Conservation (phyloP, 2,113 vertebrate species). For the Poicephalus gulielmi region DNA sequence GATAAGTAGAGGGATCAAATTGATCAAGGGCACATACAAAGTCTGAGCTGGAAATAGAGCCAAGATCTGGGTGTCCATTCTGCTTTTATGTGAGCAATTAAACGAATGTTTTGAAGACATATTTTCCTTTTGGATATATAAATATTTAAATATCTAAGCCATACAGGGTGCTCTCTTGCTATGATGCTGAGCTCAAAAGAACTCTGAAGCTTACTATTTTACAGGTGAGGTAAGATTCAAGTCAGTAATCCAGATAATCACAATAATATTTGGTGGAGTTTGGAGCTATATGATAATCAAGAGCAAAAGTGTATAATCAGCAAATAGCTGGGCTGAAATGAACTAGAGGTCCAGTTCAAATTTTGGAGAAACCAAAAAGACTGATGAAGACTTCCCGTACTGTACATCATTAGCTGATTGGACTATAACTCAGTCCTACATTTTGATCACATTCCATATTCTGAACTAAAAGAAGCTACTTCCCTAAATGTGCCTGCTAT, state of each 20-base stretch:
- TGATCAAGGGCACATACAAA: slow-evolving; percentile 52
- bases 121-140: neutral
- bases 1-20: neutral
- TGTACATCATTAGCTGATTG: neutral
- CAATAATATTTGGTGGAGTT: neutral
- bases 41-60: neutral
- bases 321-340: neutral
- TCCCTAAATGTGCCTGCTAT: neutral
- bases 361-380: neutral
- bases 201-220: neutral
- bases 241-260: neutral
- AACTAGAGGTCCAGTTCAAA: neutral
- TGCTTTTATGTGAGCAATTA: neutral
- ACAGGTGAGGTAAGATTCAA: neutral
- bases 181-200: neutral
- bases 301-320: neutral
- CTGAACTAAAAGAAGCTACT: neutral
- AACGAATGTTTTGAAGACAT: neutral
- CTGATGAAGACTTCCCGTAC: neutral
- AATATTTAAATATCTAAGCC: neutral
- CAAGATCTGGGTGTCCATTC: neutral
- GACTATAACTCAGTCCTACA: neutral
- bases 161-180: neutral
- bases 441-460: neutral
- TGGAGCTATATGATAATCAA: neutral